Conservation (phyloP, 1,140 invertebrate species). For the Drosophila athabasca region DNA sequence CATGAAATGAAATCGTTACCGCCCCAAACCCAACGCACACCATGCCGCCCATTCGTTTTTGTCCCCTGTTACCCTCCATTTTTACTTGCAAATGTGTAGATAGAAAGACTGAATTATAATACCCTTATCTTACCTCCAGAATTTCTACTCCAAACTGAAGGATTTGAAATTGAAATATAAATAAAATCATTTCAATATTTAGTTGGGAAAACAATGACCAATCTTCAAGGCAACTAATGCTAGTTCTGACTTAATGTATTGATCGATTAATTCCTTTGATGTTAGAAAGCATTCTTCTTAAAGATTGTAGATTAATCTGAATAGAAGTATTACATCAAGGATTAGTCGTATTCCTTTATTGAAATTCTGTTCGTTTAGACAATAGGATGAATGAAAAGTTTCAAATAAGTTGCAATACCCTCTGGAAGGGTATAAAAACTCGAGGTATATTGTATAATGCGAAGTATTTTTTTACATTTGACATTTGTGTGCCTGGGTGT, state of each 20-base stretch:
- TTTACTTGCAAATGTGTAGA: slow-evolving; percentile 43
- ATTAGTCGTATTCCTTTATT: neutral
- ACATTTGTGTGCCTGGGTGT: slow-evolving; percentile 63
- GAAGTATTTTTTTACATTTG: slow-evolving; percentile 68
- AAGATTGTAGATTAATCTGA: too few relatives aligned
- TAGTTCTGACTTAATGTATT: too few relatives aligned
- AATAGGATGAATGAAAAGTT: slow-evolving; percentile 14
- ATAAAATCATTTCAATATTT: too few relatives aligned
- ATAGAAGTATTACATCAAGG: too few relatives aligned
- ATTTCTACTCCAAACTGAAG: neutral
- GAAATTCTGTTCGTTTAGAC: too few relatives aligned
- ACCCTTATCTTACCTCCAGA: slow-evolving; percentile 1
- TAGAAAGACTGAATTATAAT: slow-evolving; percentile 1
- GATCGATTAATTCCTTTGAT: too few relatives aligned
- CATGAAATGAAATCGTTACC: slow-evolving; percentile 82
- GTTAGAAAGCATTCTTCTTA: too few relatives aligned
- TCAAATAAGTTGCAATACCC: slow-evolving; percentile 5
- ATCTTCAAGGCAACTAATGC: too few relatives aligned
- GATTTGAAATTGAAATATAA: too few relatives aligned
- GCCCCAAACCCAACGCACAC: slow-evolving; percentile 16
- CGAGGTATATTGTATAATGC: slow-evolving; percentile 56
- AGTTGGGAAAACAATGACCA: too few relatives aligned
- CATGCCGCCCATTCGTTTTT: neutral
- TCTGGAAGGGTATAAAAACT: slow-evolving; percentile 31
- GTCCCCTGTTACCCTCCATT: slow-evolving; percentile 11